Evolutionary conservation across 2,888 invertebrate genomes (phyloP).

Genomic region (Diploptera punctata): DNA sequence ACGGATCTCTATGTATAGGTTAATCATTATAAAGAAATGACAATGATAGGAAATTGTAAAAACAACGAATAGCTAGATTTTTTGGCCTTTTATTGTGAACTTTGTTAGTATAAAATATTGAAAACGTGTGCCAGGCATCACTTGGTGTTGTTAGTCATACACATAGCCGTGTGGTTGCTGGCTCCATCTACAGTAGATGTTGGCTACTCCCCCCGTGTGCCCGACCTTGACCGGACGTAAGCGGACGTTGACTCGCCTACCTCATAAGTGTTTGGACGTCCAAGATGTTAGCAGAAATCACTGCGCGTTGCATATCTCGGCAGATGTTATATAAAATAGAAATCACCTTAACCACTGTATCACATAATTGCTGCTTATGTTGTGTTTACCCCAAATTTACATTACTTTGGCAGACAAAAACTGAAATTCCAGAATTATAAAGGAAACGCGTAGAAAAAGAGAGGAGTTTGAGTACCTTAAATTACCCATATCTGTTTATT

Average conservation of each 20-base stretch:
- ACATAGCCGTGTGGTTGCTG: background rate
- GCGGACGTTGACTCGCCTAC: constrained; percentile 11
- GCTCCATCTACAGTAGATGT: background rate
- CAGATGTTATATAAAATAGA: too few relatives aligned
- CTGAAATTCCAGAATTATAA: too few relatives aligned
- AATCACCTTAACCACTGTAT: too few relatives aligned
- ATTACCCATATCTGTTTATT: too few relatives aligned
- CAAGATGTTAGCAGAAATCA: background rate
- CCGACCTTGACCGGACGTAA: constrained; percentile 20
- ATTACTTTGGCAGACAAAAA: too few relatives aligned
- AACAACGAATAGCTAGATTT: background rate
- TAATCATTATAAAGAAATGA: background rate
- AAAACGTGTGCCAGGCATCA: too few relatives aligned
- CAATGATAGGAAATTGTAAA: background rate
- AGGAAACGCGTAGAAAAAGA: too few relatives aligned
- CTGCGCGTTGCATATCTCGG: background rate
- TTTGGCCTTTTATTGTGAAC: background rate
- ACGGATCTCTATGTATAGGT: too few relatives aligned
- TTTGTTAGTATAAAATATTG: too few relatives aligned
- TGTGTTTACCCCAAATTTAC: too few relatives aligned
- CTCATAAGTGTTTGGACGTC: constrained; percentile 5
- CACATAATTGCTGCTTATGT: too few relatives aligned
- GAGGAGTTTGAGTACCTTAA: too few relatives aligned
- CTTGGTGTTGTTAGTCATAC: background rate
- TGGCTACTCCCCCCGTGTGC: background rate